Evolutionary conservation across 2,888 invertebrate species (phyloP).

Genomic region (Ophioninae sp.): DNA sequence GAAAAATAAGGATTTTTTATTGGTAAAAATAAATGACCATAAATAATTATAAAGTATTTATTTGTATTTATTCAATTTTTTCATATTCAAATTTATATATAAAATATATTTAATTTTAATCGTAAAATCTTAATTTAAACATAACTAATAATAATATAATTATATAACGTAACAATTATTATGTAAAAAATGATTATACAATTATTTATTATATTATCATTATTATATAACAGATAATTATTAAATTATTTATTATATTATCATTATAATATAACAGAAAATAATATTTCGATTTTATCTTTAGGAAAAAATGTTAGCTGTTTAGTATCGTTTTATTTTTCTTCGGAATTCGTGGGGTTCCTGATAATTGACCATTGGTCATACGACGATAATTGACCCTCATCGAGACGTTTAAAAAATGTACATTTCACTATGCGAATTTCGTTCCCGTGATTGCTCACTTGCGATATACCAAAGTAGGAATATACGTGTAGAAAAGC

Average conservation of each 20-base stretch:
- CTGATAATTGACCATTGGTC: not conserved
- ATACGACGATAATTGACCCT: not conserved
- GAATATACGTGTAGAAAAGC: conserved; percentile 11
- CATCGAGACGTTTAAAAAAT: not conserved
- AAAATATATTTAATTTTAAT: too few relatives aligned
- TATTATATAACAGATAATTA: too few relatives aligned
- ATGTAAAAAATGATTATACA: too few relatives aligned
- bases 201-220: too few relatives aligned
- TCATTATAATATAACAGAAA: not conserved
- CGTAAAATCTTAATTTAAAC: too few relatives aligned
- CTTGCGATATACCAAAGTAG: conserved; percentile 4
- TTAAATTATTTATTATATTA: too few relatives aligned
- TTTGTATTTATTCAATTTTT: too few relatives aligned
- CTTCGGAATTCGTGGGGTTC: not conserved
- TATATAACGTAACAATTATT: too few relatives aligned
- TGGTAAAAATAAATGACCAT: not conserved
- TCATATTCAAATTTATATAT: too few relatives aligned
- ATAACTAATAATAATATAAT: too few relatives aligned
- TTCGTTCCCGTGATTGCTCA: not conserved
- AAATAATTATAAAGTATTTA: too few relatives aligned
- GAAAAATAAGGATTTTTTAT: not conserved
- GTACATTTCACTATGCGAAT: not conserved
- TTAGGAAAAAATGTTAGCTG: not conserved
- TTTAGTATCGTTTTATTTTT: not conserved
- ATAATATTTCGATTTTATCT: not conserved